These are phyloP conservation scores for Cercocebus atys DNA, from an alignment of 2,113 vertebrate genomes.

Conservation along the genomic window DNA sequence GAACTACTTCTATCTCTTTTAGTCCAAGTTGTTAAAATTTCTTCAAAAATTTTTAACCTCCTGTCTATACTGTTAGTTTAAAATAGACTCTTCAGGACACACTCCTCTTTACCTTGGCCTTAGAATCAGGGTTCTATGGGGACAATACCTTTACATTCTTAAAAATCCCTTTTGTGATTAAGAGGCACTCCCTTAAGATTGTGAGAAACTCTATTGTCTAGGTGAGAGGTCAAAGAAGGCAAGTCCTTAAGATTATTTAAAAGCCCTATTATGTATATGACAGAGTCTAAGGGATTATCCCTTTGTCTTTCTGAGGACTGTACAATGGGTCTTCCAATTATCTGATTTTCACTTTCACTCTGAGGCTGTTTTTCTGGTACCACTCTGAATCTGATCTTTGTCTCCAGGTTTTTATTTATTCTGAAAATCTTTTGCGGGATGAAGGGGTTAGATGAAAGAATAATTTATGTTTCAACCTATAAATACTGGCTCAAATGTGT, in stretches of 20 bases:
- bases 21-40: background rate
- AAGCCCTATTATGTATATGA: background rate
- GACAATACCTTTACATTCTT: slow-evolving; percentile 11
- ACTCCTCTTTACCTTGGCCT: background rate
- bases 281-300: background rate
- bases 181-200: background rate
- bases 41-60: background rate
- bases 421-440: background rate
- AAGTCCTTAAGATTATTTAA: slow-evolving; percentile 8
- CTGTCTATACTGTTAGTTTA: background rate
- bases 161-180: background rate
- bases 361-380: background rate
- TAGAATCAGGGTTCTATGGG: background rate
- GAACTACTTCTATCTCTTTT: background rate
- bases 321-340: background rate
- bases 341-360: background rate
- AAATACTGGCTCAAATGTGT: background rate
- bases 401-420: slow-evolving; percentile 33
- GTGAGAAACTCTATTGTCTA: background rate
- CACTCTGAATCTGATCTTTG: slow-evolving; percentile 43
- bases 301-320: background rate
- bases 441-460: background rate
- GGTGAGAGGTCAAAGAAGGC: background rate
- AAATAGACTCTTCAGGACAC: background rate
- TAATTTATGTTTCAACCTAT: background rate